Evolutionary conservation across 2,888 invertebrate species (phyloP).

Genomic region (Stegophylla sp.): DNA sequence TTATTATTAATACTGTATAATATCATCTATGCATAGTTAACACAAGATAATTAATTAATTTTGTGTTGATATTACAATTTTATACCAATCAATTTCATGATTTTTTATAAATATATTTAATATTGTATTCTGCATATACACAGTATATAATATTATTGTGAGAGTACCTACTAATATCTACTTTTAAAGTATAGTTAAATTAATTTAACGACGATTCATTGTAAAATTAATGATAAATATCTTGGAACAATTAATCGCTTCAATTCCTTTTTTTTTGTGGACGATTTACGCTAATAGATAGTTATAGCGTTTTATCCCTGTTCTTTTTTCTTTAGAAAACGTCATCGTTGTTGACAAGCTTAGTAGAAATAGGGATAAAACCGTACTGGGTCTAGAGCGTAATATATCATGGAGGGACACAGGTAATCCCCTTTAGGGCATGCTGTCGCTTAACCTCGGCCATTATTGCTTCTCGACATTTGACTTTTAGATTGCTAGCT

Average conservation of each 20-base stretch:
- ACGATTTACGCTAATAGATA: slow-evolving; percentile 1
- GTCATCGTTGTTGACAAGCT: slow-evolving; percentile 57
- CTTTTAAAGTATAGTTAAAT: too few relatives aligned
- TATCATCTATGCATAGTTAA: too few relatives aligned
- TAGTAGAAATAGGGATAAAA: slow-evolving; percentile 56
- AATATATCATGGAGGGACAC: slow-evolving; percentile 58
- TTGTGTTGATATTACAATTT: too few relatives aligned
- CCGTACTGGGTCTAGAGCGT: slow-evolving; percentile 41
- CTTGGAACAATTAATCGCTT: background rate
- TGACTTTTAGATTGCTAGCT: slow-evolving; percentile 57
- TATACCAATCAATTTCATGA: too few relatives aligned
- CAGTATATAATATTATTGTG: too few relatives aligned
- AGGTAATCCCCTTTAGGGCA: slow-evolving; percentile 58
- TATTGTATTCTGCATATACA: too few relatives aligned
- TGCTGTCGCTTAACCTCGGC: slow-evolving; percentile 58
- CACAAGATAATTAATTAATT: too few relatives aligned
- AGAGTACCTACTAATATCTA: too few relatives aligned
- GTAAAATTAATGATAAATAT: too few relatives aligned
- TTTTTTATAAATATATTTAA: too few relatives aligned
- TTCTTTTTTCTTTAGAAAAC: slow-evolving; percentile 40
- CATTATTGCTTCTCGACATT: slow-evolving; percentile 59
- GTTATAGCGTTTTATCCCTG: slow-evolving; percentile 23
- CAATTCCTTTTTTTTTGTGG: slow-evolving; percentile 7
- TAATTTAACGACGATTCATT: too few relatives aligned
- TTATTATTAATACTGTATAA: too few relatives aligned